phyloP scores from a whole-genome alignment of 2,797 vertebrate species.

The Dromococcyx pavoninus region DNA sequence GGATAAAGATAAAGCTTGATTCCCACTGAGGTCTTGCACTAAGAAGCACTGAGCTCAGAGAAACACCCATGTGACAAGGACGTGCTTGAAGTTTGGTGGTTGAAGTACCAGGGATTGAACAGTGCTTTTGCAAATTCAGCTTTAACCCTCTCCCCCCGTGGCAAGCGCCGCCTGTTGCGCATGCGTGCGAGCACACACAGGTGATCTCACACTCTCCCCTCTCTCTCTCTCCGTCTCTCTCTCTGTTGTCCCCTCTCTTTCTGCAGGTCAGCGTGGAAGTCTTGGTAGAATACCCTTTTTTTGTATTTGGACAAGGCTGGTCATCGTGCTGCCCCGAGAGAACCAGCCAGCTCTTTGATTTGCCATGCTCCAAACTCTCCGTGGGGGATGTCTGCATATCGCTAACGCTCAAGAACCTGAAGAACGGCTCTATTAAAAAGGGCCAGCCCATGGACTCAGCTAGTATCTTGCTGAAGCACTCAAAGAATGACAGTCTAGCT shows the following conservation, averaged over 20 bases:
- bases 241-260: conserved; percentile 36
- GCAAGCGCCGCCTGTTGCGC: background rate
- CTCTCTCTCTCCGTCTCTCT: conserved; percentile 10
- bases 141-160: background rate
- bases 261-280: conserved; percentile 96
- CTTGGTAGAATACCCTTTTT: conserved; percentile 97
- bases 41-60: background rate
- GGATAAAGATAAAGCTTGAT: background rate
- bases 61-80: background rate
- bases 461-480: conserved; percentile 85
- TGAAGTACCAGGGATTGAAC: background rate
- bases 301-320: conserved; percentile 99
- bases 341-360: conserved; percentile 95
- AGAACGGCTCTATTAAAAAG: conserved; percentile 96
- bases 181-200: background rate
- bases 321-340: conserved; percentile 97
- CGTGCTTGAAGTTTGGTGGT: background rate
- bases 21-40: background rate
- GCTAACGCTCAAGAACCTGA: conserved; percentile 96
- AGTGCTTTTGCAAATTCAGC: background rate
- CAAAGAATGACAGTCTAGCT: conserved; percentile 80
- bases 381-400: conserved; percentile 99
- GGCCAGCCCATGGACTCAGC: conserved; percentile 85
- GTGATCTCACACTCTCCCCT: conserved; percentile 19
- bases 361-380: conserved; percentile 95